Evolutionary conservation across 2,797 vertebrate genomes (phyloP).

Genomic region (Corythornis leucogaster): DNA sequence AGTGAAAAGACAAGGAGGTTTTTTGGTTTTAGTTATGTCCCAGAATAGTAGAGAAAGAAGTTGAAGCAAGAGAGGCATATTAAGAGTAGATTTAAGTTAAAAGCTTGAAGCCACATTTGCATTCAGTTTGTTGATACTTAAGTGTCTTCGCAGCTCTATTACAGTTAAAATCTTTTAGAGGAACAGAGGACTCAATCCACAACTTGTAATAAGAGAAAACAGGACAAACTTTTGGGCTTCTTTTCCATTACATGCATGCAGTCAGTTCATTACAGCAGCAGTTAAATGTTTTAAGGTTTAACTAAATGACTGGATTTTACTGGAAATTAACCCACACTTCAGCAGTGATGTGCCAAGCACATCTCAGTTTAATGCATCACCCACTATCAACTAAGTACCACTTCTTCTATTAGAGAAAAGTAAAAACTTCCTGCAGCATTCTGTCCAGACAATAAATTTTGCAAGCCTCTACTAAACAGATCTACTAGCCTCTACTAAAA

Average conservation of each 20-base stretch:
- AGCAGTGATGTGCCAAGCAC: background rate
- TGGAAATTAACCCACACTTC: conserved; percentile 13
- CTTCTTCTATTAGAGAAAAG: background rate
- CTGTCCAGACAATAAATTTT: background rate
- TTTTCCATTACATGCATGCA: background rate
- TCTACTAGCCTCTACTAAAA: background rate
- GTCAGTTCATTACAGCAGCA: conserved; percentile 29
- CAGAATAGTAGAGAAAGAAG: background rate
- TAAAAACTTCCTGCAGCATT: conserved; percentile 25
- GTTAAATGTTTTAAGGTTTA: conserved; percentile 15
- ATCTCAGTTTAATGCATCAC: background rate
- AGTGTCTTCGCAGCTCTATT: background rate
- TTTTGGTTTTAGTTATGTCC: background rate
- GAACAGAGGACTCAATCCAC: background rate
- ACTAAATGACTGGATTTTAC: conserved; percentile 11
- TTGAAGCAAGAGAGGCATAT: background rate
- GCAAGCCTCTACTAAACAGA: conserved; percentile 16
- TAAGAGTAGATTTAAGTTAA: background rate
- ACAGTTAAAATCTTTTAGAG: background rate
- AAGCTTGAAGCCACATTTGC: background rate
- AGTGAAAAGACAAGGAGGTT: background rate
- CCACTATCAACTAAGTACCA: background rate
- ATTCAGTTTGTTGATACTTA: background rate
- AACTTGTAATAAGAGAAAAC: background rate
- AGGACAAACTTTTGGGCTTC: background rate